These are phyloP conservation scores for Ferrisia virgata DNA, from an alignment of 2,888 invertebrate species.

Conservation along the genomic window DNA sequence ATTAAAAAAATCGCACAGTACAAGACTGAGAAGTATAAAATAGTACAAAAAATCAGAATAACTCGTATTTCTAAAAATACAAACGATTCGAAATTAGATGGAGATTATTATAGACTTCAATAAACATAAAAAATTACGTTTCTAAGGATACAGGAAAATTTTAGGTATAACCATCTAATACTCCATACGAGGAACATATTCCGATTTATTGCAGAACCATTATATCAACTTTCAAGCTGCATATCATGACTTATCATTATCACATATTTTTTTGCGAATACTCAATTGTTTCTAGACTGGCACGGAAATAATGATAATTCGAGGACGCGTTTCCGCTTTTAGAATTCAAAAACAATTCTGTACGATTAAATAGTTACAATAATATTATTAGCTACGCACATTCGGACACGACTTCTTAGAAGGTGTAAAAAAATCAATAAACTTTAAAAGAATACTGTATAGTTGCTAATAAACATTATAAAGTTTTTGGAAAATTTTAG, in stretches of 20 bases:
- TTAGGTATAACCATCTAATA: neutral
- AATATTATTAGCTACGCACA: neutral
- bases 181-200: neutral
- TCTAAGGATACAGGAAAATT: neutral
- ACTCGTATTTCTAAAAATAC: neutral
- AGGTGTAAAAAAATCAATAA: neutral
- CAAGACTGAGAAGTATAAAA: neutral
- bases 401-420: neutral
- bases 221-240: neutral
- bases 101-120: neutral
- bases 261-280: neutral
- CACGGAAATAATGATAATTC: neutral
- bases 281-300: neutral
- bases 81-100: neutral
- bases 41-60: neutral
- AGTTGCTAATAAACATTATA: neutral
- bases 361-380: neutral
- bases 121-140: no score
- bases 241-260: neutral
- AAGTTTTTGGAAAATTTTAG: neutral
- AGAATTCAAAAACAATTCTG: neutral
- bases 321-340: neutral
- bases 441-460: neutral
- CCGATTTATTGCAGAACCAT: neutral
- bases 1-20: neutral